These are phyloP conservation scores for Neoniphon sammara DNA, from an alignment of 2,797 vertebrate genomes.

Conservation along the genomic window DNA sequence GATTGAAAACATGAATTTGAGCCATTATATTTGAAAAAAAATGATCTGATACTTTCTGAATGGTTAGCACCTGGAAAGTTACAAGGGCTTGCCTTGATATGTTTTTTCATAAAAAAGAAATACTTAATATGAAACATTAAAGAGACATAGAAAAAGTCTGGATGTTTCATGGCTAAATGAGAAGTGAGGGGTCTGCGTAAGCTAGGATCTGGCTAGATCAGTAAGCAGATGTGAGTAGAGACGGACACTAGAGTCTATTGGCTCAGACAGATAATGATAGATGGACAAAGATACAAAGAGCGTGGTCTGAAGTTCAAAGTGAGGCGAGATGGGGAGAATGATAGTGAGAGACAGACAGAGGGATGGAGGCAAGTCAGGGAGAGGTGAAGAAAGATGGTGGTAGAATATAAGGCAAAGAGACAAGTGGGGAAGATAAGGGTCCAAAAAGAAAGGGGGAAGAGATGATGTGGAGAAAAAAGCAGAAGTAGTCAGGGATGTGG, in stretches of 20 bases:
- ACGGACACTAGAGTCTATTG: conserved; percentile 37
- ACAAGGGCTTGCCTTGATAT: conserved; percentile 23
- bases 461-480: neutral
- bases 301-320: conserved; percentile 68
- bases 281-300: conserved; percentile 58
- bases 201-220: conserved; percentile 51
- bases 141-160: conserved; percentile 40
- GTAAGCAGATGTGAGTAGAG: conserved; percentile 58
- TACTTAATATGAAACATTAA: conserved; percentile 37
- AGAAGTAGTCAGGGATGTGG: neutral
- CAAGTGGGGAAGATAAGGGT: conserved; percentile 49
- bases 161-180: conserved; percentile 52
- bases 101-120: conserved; percentile 32
- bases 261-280: conserved; percentile 59
- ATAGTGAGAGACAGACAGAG: conserved; percentile 54
- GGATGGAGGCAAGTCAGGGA: conserved; percentile 32
- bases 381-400: conserved; percentile 61
- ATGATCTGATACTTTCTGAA: conserved; percentile 23
- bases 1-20: conserved; percentile 38
- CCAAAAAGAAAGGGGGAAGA: conserved; percentile 42
- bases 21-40: conserved; percentile 12
- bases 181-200: conserved; percentile 49
- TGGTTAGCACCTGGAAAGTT: conserved; percentile 41
- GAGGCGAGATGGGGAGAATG: conserved; percentile 60
- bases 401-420: conserved; percentile 49